A percentile compares a stretch with the other conserved stretches of the same genome.
These are phyloP conservation scores for Helobdella robusta DNA, from an alignment of 2,888 invertebrate species.

Conservation along the genomic window DNA sequence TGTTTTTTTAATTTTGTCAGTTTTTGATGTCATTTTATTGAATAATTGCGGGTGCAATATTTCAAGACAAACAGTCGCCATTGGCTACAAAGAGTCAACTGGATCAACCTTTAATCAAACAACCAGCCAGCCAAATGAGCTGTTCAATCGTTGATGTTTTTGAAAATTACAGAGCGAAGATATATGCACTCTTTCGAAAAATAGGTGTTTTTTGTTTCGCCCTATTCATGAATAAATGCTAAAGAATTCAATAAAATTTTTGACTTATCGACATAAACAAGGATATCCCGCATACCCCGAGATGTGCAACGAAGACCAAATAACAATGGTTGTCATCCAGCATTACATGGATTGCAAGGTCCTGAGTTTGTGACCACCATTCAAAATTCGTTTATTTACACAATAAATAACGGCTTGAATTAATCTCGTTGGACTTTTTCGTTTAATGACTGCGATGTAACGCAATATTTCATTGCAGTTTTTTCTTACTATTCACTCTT, in stretches of 20 bases:
- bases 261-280: constrained; percentile 13
- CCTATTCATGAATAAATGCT: not conserved
- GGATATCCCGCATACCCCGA: constrained; percentile 48
- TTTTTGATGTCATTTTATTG: too few relatives aligned
- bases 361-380: constrained; percentile 10
- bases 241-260: not conserved
- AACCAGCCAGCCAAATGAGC: constrained; percentile 45
- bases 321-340: constrained; percentile 48
- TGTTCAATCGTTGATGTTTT: constrained; percentile 48
- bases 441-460: too few relatives aligned
- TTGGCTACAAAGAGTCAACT: constrained; percentile 43
- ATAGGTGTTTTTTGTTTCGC: constrained; percentile 38
- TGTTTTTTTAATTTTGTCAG: not conserved
- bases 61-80: constrained; percentile 40
- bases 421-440: too few relatives aligned
- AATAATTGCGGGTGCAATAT: too few relatives aligned
- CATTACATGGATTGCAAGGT: constrained; percentile 50
- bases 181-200: constrained; percentile 49
- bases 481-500: too few relatives aligned
- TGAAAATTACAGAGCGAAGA: constrained; percentile 49
- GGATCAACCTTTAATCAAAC: constrained; percentile 40
- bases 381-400: too few relatives aligned
- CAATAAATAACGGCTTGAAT: too few relatives aligned
- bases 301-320: constrained; percentile 46
- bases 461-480: too few relatives aligned